Evolutionary conservation across 2,888 invertebrate species (phyloP).

Genomic region (Meiosimyza decipiens): DNA sequence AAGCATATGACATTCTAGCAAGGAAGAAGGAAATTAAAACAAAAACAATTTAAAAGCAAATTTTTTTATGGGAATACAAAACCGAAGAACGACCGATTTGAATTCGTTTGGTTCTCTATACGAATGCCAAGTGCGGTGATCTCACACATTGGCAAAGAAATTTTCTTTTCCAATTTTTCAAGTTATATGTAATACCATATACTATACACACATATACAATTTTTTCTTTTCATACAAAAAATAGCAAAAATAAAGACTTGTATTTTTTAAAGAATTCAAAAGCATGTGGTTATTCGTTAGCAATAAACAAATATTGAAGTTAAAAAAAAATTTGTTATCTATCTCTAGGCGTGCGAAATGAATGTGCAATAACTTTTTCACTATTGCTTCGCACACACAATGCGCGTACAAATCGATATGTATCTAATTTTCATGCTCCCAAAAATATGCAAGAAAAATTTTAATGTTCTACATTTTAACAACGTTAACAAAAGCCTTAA

Average conservation of each 20-base stretch:
- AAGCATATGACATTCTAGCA: too few relatives aligned
- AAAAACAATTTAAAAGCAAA: too few relatives aligned
- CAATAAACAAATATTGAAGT: conserved; percentile 30
- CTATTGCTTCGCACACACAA: too few relatives aligned
- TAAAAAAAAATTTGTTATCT: conserved; percentile 36
- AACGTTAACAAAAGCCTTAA: conserved; percentile 4
- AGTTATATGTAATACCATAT: conserved; percentile 10
- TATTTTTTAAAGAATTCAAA: conserved; percentile 27
- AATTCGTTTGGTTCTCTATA: conserved; percentile 17
- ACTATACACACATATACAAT: not conserved
- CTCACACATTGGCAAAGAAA: conserved; percentile 31
- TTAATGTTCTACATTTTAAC: not conserved
- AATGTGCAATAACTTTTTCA: too few relatives aligned
- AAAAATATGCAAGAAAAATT: conserved; percentile 55
- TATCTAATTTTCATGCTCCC: conserved; percentile 54
- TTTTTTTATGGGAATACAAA: not conserved
- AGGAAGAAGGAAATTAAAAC: too few relatives aligned
- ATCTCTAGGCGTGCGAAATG: not conserved
- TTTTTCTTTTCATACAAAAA: too few relatives aligned
- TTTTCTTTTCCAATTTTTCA: conserved; percentile 11
- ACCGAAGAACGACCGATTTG: conserved; percentile 20
- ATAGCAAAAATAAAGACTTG: conserved; percentile 11
- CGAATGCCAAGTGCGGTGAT: conserved; percentile 34
- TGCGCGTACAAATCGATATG: conserved; percentile 52
- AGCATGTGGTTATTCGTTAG: conserved; percentile 29